phyloP scores from a whole-genome alignment of 2,113 vertebrate species.

The Gallinago jamesoni region DNA sequence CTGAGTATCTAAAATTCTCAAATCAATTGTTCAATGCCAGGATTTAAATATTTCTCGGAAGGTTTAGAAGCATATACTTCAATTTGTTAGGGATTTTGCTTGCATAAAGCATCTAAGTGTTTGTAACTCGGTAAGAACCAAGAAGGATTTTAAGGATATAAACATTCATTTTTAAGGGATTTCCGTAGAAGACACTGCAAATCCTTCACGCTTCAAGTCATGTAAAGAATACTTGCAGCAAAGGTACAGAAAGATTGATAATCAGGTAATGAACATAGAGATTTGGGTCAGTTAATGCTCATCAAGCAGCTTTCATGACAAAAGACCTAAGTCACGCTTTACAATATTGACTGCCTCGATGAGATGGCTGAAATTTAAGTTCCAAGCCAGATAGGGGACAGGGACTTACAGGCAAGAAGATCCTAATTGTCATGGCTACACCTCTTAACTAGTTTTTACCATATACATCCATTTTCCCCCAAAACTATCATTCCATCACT shows the following conservation, averaged over 20 bases:
- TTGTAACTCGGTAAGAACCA: neutral
- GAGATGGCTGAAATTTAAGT: neutral
- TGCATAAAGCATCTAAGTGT: neutral
- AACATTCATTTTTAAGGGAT: neutral
- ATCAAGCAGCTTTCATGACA: neutral
- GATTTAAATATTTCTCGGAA: neutral
- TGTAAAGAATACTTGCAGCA: neutral
- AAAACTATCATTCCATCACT: neutral
- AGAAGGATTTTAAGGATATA: constrained; percentile 7
- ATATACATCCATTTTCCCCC: neutral
- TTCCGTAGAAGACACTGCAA: neutral
- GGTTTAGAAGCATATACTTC: neutral
- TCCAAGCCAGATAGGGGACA: neutral
- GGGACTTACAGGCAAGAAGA: neutral
- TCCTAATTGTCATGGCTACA: neutral
- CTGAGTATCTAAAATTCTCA: neutral
- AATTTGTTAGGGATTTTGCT: constrained; percentile 12
- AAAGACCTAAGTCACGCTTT: neutral
- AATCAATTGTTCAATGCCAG: neutral
- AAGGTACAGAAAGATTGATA: neutral
- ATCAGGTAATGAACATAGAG: neutral
- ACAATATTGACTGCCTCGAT: neutral
- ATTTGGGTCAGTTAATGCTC: neutral
- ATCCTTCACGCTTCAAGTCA: neutral
- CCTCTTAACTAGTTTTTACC: neutral